Evolutionary conservation across 2,797 vertebrate species (phyloP).

Genomic region (Sebastiscus albofasciatus): DNA sequence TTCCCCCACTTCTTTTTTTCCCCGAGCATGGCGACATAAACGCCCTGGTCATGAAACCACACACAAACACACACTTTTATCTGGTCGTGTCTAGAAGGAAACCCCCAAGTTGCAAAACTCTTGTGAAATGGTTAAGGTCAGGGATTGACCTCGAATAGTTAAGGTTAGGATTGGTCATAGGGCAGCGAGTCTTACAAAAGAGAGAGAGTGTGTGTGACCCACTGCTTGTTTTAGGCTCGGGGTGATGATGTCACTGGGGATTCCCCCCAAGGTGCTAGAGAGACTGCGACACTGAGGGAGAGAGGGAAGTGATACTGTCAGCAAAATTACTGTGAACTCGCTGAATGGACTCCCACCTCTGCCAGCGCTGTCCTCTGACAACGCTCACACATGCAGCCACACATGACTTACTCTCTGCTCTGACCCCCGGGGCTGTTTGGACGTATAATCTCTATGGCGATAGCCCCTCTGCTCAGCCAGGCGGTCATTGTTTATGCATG

Average conservation of each 20-base stretch:
- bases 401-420: slow-evolving; percentile 26
- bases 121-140: too few species aligned
- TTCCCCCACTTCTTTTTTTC: background rate
- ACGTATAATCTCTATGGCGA: slow-evolving; percentile 61
- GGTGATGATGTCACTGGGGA: slow-evolving; percentile 57
- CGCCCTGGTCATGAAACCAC: background rate
- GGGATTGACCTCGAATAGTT: too few species aligned
- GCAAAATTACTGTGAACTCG: slow-evolving; percentile 40
- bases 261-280: slow-evolving; percentile 40
- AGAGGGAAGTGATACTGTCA: slow-evolving; percentile 52
- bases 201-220: background rate
- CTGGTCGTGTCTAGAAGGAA: too few species aligned
- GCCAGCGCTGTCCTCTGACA: slow-evolving; percentile 36
- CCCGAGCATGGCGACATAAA: background rate
- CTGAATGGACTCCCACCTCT: slow-evolving; percentile 46
- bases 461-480: slow-evolving; percentile 49
- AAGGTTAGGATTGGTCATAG: too few species aligned
- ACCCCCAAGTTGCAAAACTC: too few species aligned
- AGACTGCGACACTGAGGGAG: slow-evolving; percentile 13
- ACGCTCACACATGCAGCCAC: slow-evolving; percentile 18
- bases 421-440: slow-evolving; percentile 44
- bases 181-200: too few species aligned
- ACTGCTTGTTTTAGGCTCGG: slow-evolving; percentile 19
- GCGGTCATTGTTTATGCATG: slow-evolving; percentile 68
- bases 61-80: background rate